These are phyloP conservation scores for Hirundichthys speculiger DNA, from an alignment of 2,113 vertebrate species.

Conservation along the genomic window DNA sequence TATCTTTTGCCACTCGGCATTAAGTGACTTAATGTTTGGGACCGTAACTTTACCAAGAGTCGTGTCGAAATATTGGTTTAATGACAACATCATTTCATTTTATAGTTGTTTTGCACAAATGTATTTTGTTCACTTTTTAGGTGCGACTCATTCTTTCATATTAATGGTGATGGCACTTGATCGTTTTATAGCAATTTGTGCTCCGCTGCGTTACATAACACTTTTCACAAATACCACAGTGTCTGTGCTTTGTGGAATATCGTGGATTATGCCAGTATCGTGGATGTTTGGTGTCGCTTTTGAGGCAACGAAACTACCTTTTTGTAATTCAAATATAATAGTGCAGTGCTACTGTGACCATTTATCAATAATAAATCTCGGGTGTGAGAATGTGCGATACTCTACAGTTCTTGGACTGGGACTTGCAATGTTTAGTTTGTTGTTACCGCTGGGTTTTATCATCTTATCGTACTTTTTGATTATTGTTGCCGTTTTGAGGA, in stretches of 20 bases:
- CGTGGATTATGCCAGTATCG: constrained; percentile 44
- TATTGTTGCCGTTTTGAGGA: constrained; percentile 47
- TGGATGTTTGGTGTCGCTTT: constrained; percentile 38
- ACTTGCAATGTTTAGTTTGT: constrained; percentile 58
- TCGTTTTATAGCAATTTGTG: constrained; percentile 65
- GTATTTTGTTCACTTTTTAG: constrained; percentile 69
- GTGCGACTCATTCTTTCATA: constrained; percentile 58
- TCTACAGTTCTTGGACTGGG: not conserved
- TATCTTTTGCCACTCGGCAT: constrained; percentile 69
- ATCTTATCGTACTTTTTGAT: constrained; percentile 67
- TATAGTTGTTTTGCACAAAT: constrained; percentile 65
- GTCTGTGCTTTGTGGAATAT: constrained; percentile 47
- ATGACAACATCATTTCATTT: constrained; percentile 51
- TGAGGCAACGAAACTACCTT: constrained; percentile 35
- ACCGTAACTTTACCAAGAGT: constrained; percentile 59
- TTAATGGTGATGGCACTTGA: constrained; percentile 73
- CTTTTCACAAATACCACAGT: constrained; percentile 56
- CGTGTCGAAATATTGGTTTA: constrained; percentile 62
- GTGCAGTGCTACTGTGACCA: constrained; percentile 70
- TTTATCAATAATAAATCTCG: constrained; percentile 36
- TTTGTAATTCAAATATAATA: constrained; percentile 67
- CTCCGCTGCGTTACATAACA: constrained; percentile 57
- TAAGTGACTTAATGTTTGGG: constrained; percentile 65
- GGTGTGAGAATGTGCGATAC: constrained; percentile 36
- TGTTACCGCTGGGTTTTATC: constrained; percentile 63